Evolutionary conservation across 2,113 vertebrate species (phyloP).

Genomic region (Neolamprologus sp.): DNA sequence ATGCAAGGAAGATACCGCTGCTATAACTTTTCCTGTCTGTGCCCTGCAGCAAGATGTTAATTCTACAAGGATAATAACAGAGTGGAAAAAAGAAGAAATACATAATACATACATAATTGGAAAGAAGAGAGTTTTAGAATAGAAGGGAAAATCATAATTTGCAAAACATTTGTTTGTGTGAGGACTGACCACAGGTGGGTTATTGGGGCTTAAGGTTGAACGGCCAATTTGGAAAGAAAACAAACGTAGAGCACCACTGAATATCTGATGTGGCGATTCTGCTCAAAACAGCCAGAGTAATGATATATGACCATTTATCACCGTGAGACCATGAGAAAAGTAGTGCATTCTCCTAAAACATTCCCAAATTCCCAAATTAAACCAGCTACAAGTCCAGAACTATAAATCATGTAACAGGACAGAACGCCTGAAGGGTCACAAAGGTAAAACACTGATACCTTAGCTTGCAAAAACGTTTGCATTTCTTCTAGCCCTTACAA

Average conservation of each 20-base stretch:
- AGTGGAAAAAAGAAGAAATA: background rate
- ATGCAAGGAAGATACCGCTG: background rate
- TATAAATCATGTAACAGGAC: background rate
- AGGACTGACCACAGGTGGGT: constrained; percentile 10
- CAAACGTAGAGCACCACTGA: background rate
- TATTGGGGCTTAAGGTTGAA: background rate
- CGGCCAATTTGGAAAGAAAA: background rate
- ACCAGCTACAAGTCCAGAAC: background rate
- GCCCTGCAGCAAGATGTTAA: constrained; percentile 1
- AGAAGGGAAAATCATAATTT: background rate
- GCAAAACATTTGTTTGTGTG: constrained; percentile 12
- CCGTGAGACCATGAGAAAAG: background rate
- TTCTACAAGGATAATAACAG: constrained; percentile 2
- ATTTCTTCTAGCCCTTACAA: background rate
- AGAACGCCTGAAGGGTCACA: background rate
- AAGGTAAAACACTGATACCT: background rate
- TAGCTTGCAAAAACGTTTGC: background rate
- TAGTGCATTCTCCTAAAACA: background rate
- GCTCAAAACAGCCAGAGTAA: background rate
- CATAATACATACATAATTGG: background rate
- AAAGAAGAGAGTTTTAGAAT: background rate
- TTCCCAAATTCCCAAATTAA: background rate
- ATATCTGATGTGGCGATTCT: constrained; percentile 4
- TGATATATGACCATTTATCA: background rate
- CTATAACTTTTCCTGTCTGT: background rate